phyloP scores from a whole-genome alignment of 2,113 vertebrate genomes.

The Platichthys flesus region DNA sequence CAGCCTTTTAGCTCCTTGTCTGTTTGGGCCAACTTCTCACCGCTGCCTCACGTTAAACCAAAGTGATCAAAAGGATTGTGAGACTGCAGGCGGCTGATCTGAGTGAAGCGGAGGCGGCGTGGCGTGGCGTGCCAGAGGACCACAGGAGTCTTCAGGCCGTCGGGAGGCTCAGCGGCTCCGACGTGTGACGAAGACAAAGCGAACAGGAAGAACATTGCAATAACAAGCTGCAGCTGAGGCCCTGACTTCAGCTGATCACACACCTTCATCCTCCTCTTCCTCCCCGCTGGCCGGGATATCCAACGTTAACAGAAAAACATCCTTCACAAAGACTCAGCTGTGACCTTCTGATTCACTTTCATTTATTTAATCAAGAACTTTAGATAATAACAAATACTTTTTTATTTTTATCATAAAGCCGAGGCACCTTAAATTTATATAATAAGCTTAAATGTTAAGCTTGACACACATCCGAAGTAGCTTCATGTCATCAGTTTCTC shows the following conservation, averaged over 20 bases:
- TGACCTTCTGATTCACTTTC: no score
- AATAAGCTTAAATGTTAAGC: no score
- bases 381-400: no score
- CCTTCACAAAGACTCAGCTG: no score
- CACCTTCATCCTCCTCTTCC: not conserved
- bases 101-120: not conserved
- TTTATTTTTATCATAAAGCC: no score
- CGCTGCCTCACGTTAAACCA: slow-evolving; percentile 7
- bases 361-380: no score
- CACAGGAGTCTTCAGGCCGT: not conserved
- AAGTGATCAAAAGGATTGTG: not conserved
- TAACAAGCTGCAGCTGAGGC: slow-evolving; percentile 50
- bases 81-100: not conserved
- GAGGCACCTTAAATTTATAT: no score
- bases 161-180: slow-evolving; percentile 6
- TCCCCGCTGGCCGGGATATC: not conserved
- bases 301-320: no score
- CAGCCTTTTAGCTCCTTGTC: not conserved
- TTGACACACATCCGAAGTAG: no score
- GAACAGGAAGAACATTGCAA: slow-evolving; percentile 39
- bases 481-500: no score
- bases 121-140: not conserved
- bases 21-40: not conserved
- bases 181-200: slow-evolving; percentile 16
- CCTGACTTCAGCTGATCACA: not conserved